A percentile compares a stretch with the other conserved stretches of the same genome.
These are phyloP conservation scores for Tiphia femorata DNA, from an alignment of 2,888 invertebrate genomes.

Conservation along the genomic window DNA sequence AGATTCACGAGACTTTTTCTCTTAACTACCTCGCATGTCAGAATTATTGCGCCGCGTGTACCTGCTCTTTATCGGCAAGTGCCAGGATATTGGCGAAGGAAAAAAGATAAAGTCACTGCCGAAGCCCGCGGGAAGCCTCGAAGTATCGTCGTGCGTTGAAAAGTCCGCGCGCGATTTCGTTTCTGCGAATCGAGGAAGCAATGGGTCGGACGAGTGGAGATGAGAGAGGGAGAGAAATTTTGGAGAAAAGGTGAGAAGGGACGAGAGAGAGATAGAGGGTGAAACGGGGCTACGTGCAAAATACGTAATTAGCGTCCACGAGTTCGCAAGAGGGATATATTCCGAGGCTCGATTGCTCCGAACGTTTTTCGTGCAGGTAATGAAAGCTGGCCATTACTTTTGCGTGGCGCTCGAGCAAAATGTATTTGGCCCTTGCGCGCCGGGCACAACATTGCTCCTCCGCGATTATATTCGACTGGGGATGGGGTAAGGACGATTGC, in stretches of 20 bases:
- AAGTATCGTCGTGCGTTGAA: not conserved
- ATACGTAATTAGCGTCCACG: slow-evolving; percentile 51
- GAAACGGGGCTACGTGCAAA: slow-evolving; percentile 39
- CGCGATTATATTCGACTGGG: no score
- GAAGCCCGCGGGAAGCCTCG: no score
- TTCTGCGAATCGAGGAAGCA: not conserved
- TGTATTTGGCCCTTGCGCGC: slow-evolving; percentile 43
- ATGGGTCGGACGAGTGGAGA: slow-evolving; percentile 21
- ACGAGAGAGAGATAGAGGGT: slow-evolving; percentile 16
- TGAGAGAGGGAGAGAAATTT: slow-evolving; percentile 11
- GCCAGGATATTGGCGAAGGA: no score
- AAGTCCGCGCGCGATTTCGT: not conserved
- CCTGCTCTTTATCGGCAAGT: no score
- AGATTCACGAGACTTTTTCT: no score
- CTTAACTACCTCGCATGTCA: no score
- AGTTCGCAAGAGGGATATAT: no score
- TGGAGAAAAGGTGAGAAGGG: slow-evolving; percentile 3
- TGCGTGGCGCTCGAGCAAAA: slow-evolving; percentile 48
- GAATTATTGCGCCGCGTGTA: no score
- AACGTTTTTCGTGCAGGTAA: slow-evolving; percentile 50
- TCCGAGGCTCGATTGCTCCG: no score
- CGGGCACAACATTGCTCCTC: slow-evolving; percentile 39
- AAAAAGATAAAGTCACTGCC: no score
- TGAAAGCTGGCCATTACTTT: slow-evolving; percentile 53
- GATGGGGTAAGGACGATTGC: no score